Conservation (phyloP, 2,113 vertebrate genomes). For the Ciconia maguari region DNA sequence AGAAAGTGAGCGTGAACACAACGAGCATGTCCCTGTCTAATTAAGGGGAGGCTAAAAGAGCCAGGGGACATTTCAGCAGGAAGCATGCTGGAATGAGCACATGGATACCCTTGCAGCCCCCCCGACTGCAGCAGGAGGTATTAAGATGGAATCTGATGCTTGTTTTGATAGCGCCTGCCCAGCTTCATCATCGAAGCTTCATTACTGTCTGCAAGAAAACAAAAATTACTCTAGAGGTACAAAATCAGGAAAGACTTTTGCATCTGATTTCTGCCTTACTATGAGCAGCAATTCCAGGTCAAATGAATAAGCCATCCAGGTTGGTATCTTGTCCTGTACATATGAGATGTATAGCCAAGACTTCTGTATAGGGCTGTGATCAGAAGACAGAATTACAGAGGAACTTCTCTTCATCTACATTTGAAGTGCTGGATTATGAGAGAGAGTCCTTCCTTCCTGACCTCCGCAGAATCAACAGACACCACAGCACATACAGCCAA, state of each 20-base stretch:
- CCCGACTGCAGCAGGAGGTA: neutral
- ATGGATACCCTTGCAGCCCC: neutral
- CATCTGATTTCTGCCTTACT: neutral
- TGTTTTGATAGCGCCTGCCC: neutral
- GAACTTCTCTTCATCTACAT: neutral
- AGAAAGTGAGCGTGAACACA: neutral
- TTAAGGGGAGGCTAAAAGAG: neutral
- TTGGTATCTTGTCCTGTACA: neutral
- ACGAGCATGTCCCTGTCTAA: neutral
- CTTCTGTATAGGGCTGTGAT: neutral
- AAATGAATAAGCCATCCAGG: neutral
- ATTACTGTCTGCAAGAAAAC: neutral
- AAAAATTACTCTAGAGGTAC: neutral
- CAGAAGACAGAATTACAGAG: neutral
- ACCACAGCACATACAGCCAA: neutral
- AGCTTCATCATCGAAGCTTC: neutral
- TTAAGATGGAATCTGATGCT: neutral
- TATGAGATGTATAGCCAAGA: accelerated
- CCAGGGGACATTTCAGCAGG: neutral
- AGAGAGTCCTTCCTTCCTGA: neutral
- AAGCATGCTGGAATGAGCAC: neutral
- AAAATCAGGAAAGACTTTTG: neutral
- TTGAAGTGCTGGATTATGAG: neutral
- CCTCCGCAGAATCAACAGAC: neutral
- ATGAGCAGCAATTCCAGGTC: neutral